phyloP scores from a whole-genome alignment of 2,888 invertebrate genomes.

The Priocnemis perturbator region DNA sequence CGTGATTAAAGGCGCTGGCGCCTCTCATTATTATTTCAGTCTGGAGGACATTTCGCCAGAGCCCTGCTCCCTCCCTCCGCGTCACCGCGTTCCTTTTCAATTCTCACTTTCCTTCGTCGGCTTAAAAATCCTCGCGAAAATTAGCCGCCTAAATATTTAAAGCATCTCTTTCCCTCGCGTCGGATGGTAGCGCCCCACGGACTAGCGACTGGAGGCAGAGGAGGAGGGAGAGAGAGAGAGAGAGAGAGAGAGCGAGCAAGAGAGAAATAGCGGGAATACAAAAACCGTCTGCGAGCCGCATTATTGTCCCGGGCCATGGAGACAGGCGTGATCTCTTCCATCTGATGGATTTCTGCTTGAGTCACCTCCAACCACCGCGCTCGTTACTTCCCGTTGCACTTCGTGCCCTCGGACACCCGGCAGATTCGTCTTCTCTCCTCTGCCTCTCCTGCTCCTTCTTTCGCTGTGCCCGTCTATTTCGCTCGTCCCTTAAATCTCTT shows the following conservation, averaged over 20 bases:
- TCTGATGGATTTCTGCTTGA: constrained; percentile 66
- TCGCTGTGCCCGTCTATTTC: background rate
- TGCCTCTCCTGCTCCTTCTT: background rate
- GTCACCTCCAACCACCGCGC: constrained; percentile 32
- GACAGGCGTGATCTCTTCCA: constrained; percentile 67
- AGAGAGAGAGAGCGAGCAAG: constrained; percentile 24
- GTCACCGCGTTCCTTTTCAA: constrained; percentile 67
- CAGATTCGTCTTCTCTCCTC: constrained; percentile 37
- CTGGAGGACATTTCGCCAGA: constrained; percentile 70
- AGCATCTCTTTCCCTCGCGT: constrained; percentile 42
- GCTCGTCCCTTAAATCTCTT: constrained; percentile 24
- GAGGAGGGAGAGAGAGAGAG: constrained; percentile 19
- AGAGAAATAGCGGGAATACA: constrained; percentile 48
- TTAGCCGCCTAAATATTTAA: constrained; percentile 73
- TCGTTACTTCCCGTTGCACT: constrained; percentile 56
- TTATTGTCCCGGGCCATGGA: constrained; percentile 60
- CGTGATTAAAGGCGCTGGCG: constrained; percentile 75
- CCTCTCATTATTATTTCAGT: constrained; percentile 75
- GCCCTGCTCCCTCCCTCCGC: constrained; percentile 46
- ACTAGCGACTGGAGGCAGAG: constrained; percentile 1
- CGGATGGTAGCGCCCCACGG: background rate
- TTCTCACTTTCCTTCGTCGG: constrained; percentile 65
- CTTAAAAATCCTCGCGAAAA: constrained; percentile 71
- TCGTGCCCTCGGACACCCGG: constrained; percentile 60
- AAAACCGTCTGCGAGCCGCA: constrained; percentile 65